Evolutionary conservation across 2,888 invertebrate genomes (phyloP).

Genomic region (Drosophila suboccidentalis): DNA sequence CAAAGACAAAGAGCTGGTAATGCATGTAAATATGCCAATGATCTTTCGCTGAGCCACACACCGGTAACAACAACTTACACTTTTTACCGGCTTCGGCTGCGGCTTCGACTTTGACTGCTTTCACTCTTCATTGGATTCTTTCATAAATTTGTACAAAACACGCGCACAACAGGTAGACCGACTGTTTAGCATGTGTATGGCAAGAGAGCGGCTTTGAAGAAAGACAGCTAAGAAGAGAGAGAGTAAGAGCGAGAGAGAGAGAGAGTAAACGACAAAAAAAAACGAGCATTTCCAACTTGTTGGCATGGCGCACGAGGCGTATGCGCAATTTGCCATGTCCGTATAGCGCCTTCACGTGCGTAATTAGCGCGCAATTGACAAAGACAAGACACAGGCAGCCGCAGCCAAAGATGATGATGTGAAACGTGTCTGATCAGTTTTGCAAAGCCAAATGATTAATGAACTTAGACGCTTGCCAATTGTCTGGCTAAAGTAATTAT

Average conservation of each 20-base stretch:
- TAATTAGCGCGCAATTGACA: slow-evolving; percentile 50
- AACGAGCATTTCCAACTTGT: slow-evolving; percentile 4
- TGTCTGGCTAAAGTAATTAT: slow-evolving; percentile 18
- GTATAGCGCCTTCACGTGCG: slow-evolving; percentile 22
- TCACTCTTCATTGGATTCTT: slow-evolving; percentile 77
- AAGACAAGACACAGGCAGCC: not conserved
- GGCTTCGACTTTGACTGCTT: slow-evolving; percentile 66
- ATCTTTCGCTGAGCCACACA: slow-evolving; percentile 53
- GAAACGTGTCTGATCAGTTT: slow-evolving; percentile 19
- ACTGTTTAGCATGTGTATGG: slow-evolving; percentile 20
- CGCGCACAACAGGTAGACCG: slow-evolving; percentile 16
- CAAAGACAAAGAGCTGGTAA: slow-evolving; percentile 30
- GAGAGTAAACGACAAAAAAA: slow-evolving; percentile 1
- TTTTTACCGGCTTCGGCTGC: slow-evolving; percentile 67
- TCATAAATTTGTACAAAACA: slow-evolving; percentile 37
- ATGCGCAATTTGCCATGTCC: slow-evolving; percentile 55
- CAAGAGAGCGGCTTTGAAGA: slow-evolving; percentile 6
- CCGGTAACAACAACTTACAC: slow-evolving; percentile 62
- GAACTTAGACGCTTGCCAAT: slow-evolving; percentile 44
- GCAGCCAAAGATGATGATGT: not conserved
- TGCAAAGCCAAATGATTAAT: slow-evolving; percentile 44
- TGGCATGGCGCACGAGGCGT: slow-evolving; percentile 46
- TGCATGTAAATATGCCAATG: slow-evolving; percentile 65
- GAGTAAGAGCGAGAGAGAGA: not conserved
- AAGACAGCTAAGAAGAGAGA: slow-evolving; percentile 1